A percentile compares a stretch with the other conserved stretches of the same genome.
Evolutionary conservation across 2,888 invertebrate species (phyloP).

Genomic region (Chrysolina americana): DNA sequence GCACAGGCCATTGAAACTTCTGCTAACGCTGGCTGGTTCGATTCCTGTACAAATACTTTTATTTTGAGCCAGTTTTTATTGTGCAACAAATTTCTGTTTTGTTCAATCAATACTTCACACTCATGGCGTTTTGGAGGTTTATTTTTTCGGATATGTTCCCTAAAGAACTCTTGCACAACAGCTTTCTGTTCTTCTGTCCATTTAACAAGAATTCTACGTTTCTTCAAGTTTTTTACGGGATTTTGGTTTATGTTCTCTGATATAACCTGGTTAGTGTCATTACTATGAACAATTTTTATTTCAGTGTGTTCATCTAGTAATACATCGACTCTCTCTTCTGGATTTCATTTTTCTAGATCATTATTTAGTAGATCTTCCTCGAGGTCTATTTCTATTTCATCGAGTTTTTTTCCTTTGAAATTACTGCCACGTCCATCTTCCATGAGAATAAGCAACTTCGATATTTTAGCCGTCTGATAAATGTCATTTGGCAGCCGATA

Average conservation of each 20-base stretch:
- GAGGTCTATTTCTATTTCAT: constrained; percentile 49
- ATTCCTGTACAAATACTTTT: not conserved
- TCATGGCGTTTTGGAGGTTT: not conserved
- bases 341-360: not conserved
- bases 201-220: not conserved
- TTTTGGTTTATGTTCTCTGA: too few species aligned
- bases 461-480: constrained; percentile 48
- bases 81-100: not conserved
- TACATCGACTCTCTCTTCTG: not conserved
- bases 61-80: not conserved
- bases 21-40: too few species aligned
- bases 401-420: constrained; percentile 47
- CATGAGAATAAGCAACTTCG: constrained; percentile 50
- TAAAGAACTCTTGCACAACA: not conserved
- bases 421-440: constrained; percentile 46
- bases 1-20: too few species aligned
- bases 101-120: not conserved
- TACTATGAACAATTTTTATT: not conserved
- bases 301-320: not conserved
- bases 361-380: constrained; percentile 41
- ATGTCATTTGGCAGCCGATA: constrained; percentile 46
- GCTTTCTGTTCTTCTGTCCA: not conserved
- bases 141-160: not conserved
- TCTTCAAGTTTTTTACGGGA: not conserved
- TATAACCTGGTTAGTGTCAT: too few species aligned